Conservation (phyloP, 1,140 invertebrate species). For the Rhagoletis pomonella region DNA sequence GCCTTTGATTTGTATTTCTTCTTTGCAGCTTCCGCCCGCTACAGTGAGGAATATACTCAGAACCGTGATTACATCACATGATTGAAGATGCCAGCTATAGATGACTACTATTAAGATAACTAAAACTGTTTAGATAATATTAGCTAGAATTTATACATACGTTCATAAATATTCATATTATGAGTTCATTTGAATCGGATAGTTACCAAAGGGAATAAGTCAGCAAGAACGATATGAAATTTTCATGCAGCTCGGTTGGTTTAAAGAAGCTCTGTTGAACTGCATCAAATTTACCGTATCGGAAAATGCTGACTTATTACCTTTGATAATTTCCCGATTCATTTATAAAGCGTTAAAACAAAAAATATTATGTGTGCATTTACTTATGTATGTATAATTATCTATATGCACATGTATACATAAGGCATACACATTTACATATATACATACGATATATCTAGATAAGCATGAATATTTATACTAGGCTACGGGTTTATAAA, state of each 20-base stretch:
- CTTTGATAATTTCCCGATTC: background rate
- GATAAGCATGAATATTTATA: background rate
- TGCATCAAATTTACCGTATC: too few species aligned
- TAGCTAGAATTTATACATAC: conserved; percentile 3
- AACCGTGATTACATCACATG: conserved; percentile 70
- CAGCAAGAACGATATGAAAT: too few species aligned
- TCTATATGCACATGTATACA: background rate
- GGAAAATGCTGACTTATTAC: too few species aligned
- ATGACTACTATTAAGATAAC: conserved; percentile 4
- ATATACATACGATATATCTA: background rate
- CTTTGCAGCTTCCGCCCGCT: conserved; percentile 60
- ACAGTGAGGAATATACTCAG: conserved; percentile 67
- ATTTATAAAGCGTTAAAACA: background rate
- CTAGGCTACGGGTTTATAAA: background rate
- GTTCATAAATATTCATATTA: background rate
- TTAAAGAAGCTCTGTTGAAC: too few species aligned
- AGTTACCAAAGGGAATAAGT: too few species aligned
- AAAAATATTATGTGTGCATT: background rate
- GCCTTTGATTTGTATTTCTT: background rate
- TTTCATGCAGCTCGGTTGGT: too few species aligned
- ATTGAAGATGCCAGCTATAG: conserved; percentile 57
- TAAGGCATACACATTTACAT: background rate
- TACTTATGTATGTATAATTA: background rate
- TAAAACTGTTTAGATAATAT: conserved; percentile 8
- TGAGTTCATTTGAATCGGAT: background rate